phyloP scores from a whole-genome alignment of 2,888 invertebrate genomes.

The Harpagoxenus sublaevis region DNA sequence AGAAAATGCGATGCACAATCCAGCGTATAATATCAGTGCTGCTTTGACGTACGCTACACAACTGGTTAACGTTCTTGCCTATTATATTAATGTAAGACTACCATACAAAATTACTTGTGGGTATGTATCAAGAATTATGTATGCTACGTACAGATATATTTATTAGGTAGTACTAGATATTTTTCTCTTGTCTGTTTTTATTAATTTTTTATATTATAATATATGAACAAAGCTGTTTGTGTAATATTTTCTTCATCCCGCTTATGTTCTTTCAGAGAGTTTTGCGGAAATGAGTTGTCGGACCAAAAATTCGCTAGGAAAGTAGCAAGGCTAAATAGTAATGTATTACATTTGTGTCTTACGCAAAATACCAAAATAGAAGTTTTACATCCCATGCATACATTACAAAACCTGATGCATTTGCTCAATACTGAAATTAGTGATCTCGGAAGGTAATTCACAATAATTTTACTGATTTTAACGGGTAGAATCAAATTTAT shows the following conservation, averaged over 20 bases:
- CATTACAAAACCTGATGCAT: slow-evolving; percentile 91
- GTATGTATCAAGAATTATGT: slow-evolving; percentile 83
- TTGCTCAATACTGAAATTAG: slow-evolving; percentile 90
- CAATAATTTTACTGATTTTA: slow-evolving; percentile 6
- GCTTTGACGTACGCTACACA: slow-evolving; percentile 96
- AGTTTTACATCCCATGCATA: slow-evolving; percentile 90
- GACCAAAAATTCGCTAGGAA: slow-evolving; percentile 91
- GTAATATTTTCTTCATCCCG: background rate
- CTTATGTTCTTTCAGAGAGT: slow-evolving; percentile 89
- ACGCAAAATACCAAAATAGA: slow-evolving; percentile 91
- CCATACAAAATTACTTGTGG: slow-evolving; percentile 92
- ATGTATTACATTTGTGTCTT: slow-evolving; percentile 92
- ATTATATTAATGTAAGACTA: slow-evolving; percentile 93
- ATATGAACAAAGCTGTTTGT: background rate
- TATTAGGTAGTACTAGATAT: background rate
- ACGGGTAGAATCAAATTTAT: background rate
- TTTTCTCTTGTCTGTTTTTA: slow-evolving; percentile 12
- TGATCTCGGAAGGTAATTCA: slow-evolving; percentile 91
- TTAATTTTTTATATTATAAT: background rate
- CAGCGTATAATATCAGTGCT: slow-evolving; percentile 92
- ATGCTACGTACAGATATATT: slow-evolving; percentile 15
- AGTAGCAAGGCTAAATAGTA: slow-evolving; percentile 93
- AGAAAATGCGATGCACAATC: slow-evolving; percentile 89
- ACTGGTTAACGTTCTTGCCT: slow-evolving; percentile 93
- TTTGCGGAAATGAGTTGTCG: slow-evolving; percentile 91